These are phyloP conservation scores for Cheilosia soror DNA, from an alignment of 2,888 invertebrate species.

Conservation along the genomic window DNA sequence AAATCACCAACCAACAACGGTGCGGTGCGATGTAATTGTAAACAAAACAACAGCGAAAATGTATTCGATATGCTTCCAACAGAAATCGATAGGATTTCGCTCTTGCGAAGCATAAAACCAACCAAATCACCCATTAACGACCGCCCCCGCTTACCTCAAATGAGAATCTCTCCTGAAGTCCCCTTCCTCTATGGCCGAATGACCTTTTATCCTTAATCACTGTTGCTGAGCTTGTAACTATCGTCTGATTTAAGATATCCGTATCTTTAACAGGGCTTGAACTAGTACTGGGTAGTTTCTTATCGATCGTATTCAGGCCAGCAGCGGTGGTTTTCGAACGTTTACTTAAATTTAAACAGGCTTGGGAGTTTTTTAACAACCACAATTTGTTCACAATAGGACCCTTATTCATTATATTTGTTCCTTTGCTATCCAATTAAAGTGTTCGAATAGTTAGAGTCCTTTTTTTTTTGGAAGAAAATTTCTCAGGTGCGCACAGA, in stretches of 20 bases:
- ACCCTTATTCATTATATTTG: constrained; percentile 50
- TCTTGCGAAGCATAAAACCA: background rate
- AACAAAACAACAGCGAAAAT: constrained; percentile 11
- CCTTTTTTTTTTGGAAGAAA: background rate
- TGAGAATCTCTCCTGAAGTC: constrained; percentile 25
- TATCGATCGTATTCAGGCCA: background rate
- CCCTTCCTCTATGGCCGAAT: constrained; percentile 36
- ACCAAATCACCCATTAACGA: background rate
- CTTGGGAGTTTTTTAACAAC: constrained; percentile 45
- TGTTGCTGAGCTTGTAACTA: constrained; percentile 32
- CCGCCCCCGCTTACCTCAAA: constrained; percentile 36
- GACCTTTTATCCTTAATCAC: constrained; percentile 52
- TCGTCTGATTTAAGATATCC: constrained; percentile 12
- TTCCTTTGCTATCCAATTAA: background rate
- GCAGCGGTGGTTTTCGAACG: constrained; percentile 16
- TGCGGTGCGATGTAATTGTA: background rate
- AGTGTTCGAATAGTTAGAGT: background rate
- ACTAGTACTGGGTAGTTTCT: constrained; percentile 4
- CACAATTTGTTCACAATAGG: constrained; percentile 37
- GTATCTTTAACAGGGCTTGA: constrained; percentile 6
- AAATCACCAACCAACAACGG: background rate
- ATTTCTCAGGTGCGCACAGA: background rate
- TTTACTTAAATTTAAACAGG: constrained; percentile 26
- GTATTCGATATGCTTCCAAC: constrained; percentile 5
- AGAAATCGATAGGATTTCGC: constrained; percentile 5